Conservation (phyloP, 2,888 invertebrate species). For the Coremacera marginata region DNA sequence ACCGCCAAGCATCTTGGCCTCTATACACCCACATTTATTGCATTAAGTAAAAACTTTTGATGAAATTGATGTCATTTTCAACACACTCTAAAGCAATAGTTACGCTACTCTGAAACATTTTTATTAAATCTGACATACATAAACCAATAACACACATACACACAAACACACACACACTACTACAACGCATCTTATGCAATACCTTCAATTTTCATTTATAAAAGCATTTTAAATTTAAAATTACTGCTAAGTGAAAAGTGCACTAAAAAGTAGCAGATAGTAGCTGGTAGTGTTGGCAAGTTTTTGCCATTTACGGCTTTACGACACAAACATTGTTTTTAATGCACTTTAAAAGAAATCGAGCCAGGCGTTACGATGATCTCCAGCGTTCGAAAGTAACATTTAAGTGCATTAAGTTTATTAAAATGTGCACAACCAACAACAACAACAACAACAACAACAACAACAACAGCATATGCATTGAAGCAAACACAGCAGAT, state of each 20-base stretch:
- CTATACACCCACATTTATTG: too few species aligned
- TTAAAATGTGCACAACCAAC: conserved; percentile 4
- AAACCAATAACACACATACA: too few species aligned
- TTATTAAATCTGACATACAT: too few species aligned
- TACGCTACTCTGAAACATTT: too few species aligned
- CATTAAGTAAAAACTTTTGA: too few species aligned
- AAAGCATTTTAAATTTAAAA: neutral
- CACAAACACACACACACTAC: too few species aligned
- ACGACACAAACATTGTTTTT: neutral
- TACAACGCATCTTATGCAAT: neutral
- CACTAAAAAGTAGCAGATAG: neutral
- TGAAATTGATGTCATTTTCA: too few species aligned
- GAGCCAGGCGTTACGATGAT: too few species aligned
- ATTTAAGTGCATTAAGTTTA: conserved; percentile 13
- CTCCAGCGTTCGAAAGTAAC: neutral
- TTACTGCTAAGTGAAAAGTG: neutral
- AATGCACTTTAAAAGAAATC: neutral
- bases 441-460: neutral
- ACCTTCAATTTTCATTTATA: neutral
- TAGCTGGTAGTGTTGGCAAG: too few species aligned
- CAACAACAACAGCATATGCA: neutral
- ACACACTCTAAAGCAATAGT: too few species aligned
- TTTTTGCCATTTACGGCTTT: too few species aligned
- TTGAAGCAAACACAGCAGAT: neutral
- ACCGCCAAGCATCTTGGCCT: too few species aligned